Evolutionary conservation across 35 echinoderm and acorn worm species (phyloP).

Genomic region (Eucidaris tribuloides): DNA sequence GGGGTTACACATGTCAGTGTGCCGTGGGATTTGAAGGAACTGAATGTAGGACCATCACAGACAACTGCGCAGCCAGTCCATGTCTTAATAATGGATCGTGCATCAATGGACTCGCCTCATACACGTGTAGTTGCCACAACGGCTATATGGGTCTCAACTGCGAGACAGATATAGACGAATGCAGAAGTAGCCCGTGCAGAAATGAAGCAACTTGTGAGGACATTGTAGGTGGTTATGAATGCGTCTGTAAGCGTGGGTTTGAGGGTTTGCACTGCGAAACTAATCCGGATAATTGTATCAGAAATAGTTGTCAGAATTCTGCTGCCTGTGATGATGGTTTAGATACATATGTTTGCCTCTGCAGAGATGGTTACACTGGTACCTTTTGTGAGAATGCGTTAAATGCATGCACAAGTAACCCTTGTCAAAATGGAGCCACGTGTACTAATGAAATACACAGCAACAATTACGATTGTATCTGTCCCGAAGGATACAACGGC

Average conservation of each 20-base stretch:
- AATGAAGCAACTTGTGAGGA: slow-evolving; percentile 42
- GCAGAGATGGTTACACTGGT: slow-evolving; percentile 27
- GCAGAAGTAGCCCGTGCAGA: slow-evolving; percentile 32
- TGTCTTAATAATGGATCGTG: slow-evolving; percentile 42
- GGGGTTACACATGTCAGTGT: slow-evolving; percentile 58
- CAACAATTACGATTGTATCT: slow-evolving; percentile 34
- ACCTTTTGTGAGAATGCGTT: slow-evolving; percentile 29
- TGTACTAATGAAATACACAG: slow-evolving; percentile 40
- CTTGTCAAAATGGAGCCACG: slow-evolving; percentile 58
- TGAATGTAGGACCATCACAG: slow-evolving; percentile 20
- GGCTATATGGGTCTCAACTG: slow-evolving; percentile 72
- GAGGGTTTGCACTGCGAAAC: slow-evolving; percentile 14
- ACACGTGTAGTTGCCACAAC: slow-evolving; percentile 32
- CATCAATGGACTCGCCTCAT: slow-evolving; percentile 1
- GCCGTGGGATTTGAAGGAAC: slow-evolving; percentile 32
- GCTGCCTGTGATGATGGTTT: slow-evolving; percentile 38
- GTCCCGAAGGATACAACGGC: slow-evolving; percentile 31
- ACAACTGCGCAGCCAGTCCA: not conserved
- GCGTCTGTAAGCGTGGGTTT: slow-evolving; percentile 11
- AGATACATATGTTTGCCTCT: slow-evolving; percentile 42
- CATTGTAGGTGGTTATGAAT: not conserved
- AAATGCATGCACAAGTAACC: slow-evolving; percentile 38
- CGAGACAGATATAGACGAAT: slow-evolving; percentile 67
- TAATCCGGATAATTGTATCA: not conserved
- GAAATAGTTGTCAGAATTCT: slow-evolving; percentile 15